phyloP scores from a whole-genome alignment of 1,140 invertebrate species.

The Drosophila pseudoananassae region DNA sequence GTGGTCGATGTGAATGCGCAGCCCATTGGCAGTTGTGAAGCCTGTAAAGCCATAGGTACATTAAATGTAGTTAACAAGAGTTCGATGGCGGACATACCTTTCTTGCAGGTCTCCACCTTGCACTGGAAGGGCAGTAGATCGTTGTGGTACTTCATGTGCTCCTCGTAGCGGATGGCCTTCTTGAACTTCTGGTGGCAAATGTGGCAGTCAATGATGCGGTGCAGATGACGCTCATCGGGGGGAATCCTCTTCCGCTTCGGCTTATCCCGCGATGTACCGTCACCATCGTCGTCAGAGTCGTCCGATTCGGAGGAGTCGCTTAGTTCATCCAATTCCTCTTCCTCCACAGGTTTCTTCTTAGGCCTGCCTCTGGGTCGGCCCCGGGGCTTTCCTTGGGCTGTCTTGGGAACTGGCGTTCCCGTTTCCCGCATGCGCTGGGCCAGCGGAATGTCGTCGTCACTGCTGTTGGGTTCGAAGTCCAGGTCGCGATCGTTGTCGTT shows the following conservation, averaged over 20 bases:
- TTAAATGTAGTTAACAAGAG: background rate
- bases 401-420: background rate
- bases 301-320: constrained; percentile 23
- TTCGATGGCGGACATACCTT: constrained; percentile 13
- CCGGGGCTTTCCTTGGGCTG: constrained; percentile 27
- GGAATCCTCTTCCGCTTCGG: constrained; percentile 73
- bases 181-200: constrained; percentile 82
- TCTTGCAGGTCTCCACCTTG: constrained; percentile 71
- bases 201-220: constrained; percentile 77
- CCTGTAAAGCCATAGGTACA: background rate
- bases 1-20: constrained; percentile 78
- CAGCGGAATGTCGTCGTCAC: constrained; percentile 75
- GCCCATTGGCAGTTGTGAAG: constrained; percentile 77
- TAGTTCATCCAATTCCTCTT: constrained; percentile 40
- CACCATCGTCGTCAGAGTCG: constrained; percentile 43
- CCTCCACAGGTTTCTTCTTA: constrained; percentile 39
- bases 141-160: constrained; percentile 82
- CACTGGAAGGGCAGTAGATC: constrained; percentile 79
- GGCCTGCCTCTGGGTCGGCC: constrained; percentile 32
- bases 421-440: constrained; percentile 59
- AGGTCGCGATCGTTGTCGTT: constrained; percentile 65
- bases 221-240: constrained; percentile 64
- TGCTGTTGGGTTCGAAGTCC: constrained; percentile 71
- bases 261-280: constrained; percentile 44
- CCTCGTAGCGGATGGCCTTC: constrained; percentile 75